These are phyloP conservation scores for Himalopsyche japonica DNA, from an alignment of 2,888 invertebrate genomes.

Conservation along the genomic window DNA sequence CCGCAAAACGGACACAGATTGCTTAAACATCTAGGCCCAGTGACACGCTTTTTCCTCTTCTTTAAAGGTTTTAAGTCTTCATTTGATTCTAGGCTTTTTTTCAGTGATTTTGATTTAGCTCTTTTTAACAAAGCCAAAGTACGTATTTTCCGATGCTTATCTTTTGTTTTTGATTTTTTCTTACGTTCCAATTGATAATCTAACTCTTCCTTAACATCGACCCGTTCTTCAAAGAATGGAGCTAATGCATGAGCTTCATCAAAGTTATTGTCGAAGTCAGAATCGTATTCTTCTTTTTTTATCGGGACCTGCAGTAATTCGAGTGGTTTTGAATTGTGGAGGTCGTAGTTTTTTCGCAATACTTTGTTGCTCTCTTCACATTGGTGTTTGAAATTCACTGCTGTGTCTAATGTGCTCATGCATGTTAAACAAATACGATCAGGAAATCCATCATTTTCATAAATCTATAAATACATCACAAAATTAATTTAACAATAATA, in stretches of 20 bases:
- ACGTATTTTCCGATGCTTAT: slow-evolving; percentile 7
- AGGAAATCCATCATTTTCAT: slow-evolving; percentile 17
- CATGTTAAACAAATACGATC: slow-evolving; percentile 19
- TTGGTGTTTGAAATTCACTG: slow-evolving; percentile 13
- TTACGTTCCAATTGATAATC: neutral
- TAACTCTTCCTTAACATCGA: neutral
- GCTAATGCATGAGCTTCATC: neutral
- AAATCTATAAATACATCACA: neutral
- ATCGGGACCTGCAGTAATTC: neutral
- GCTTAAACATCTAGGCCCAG: neutral
- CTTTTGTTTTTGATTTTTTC: neutral
- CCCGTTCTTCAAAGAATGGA: slow-evolving; percentile 2
- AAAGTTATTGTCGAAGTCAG: slow-evolving; percentile 18
- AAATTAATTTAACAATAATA: no score
- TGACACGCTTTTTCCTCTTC: neutral
- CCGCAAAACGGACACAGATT: slow-evolving; percentile 34
- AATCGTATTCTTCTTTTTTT: slow-evolving; percentile 13
- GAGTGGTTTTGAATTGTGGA: neutral
- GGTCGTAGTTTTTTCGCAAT: neutral
- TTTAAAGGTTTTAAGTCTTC: neutral
- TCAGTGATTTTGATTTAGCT: neutral
- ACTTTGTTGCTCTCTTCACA: slow-evolving; percentile 18
- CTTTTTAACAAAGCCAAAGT: neutral
- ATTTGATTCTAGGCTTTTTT: neutral
- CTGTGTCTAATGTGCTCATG: slow-evolving; percentile 11